Evolutionary conservation across 2,888 invertebrate genomes (phyloP), one percentile per base, ranked within the genome.

Genomic region (Drosophila hamatofila): DNA sequence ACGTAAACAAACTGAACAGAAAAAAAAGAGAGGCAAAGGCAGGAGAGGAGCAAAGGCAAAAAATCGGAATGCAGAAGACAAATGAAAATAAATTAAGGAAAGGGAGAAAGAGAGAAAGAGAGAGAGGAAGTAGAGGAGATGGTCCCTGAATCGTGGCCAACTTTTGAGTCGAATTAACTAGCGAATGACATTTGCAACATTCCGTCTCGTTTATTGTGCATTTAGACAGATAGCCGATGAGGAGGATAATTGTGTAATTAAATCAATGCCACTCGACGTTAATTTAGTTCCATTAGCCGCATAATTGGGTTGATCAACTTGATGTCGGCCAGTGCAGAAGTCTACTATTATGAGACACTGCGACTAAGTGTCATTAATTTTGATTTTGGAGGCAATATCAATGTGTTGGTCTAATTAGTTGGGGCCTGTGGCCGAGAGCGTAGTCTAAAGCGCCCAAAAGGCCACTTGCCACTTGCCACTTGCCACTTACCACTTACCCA

Each of bases 261-360:
- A 83, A 88, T 85, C 85, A 81, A 72, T 74, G 73, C 77, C 83
- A 78, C 70, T 83, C 72, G 48, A 49, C 62, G 57, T 59, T 70
- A 72, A 75, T 76, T 85, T 68, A 51, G 74, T 52, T 65, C 78
- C 77, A 83, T 88, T 85, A 88, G 79, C 75, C 61, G 65, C 49
- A 65, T 88, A 85, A 85, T 88, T 85, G 60, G 77, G 58, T 78
- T 88, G 79, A 77, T 83, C 58, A 80, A 76, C 72, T 76, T 81
- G 70, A 14, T 18, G 35, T 27, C 2, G 46, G 46, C 3, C 37
- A 18, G 18, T 48, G 46, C 18, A 16, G 48, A 6, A 27, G 48
- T 5, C n/a, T n/a, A n/a, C n/a, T n/a, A n/a, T n/a, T n/a, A n/a
- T 16, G 18, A 18, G 30, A 12, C 30, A 18, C 9, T 16, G 35